These are phyloP conservation scores for Nasonia giraulti DNA, from an alignment of 1,140 invertebrate genomes.

Conservation along the genomic window DNA sequence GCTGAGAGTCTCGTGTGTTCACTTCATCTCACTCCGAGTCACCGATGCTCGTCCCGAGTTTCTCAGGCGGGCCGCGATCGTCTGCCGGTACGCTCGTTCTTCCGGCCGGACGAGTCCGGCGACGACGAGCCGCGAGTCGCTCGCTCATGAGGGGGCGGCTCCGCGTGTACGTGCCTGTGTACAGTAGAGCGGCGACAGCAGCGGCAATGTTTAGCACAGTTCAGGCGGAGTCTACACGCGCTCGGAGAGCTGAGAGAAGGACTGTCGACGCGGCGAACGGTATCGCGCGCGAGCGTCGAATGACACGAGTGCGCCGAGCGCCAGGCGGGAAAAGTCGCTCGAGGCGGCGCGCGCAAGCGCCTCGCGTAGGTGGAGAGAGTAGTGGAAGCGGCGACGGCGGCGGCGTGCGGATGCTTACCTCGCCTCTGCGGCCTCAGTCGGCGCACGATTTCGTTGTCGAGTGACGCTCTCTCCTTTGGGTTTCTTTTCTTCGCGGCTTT, in stretches of 20 bases:
- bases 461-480: too few relatives aligned
- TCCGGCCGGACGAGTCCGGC: slow-evolving; percentile 1
- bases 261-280: slow-evolving; percentile 19
- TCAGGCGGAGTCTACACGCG: not conserved
- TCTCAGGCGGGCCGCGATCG: not conserved
- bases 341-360: slow-evolving; percentile 20
- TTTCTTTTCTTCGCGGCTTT: too few relatives aligned
- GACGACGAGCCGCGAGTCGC: not conserved
- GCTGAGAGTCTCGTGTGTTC: not conserved
- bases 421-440: not conserved
- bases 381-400: not conserved
- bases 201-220: not conserved
- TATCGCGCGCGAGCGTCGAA: slow-evolving; percentile 55
- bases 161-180: not conserved
- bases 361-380: not conserved
- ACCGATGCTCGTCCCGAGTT: not conserved
- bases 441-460: not conserved
- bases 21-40: not conserved
- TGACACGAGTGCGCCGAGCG: slow-evolving; percentile 36
- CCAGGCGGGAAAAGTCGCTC: slow-evolving; percentile 22
- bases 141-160: not conserved
- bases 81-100: not conserved
- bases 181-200: not conserved
- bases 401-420: not conserved
- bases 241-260: not conserved